Evolutionary conservation across 2,888 invertebrate genomes (phyloP), one percentile per base, ranked within the genome.

Genomic region (Protonemura montana): DNA sequence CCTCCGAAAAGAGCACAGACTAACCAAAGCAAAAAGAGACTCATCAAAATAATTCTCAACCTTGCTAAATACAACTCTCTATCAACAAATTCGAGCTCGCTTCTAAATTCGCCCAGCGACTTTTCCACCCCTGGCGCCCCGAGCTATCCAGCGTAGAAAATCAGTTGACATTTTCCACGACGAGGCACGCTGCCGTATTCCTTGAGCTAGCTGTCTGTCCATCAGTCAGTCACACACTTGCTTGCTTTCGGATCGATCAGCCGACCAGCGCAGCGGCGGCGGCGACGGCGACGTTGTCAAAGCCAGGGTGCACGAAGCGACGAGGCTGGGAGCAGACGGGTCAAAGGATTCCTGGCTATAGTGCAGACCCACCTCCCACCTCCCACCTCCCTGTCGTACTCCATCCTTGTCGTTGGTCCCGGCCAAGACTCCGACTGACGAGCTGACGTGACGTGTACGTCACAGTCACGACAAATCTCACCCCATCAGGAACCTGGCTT

Each of bases 221-320:
- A 82, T 85, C 87, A 78, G 86, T 87, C 87, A 87, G 82, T 87
- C 76, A 59, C 78, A 77, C 82, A 78, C 81, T 82, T 85, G 81
- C 87, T 83, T 87, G 42, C 59, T 81, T 85, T 85, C 83, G 87
- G 86, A 87, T 87, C 87, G 87, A 87, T 87, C 87, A 87, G 87
- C n/a, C 84, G 81, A 27, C 59, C 84, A 26, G 26, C 27, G 28
- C 59, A 76, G 81, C 81, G 28, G 84, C n/a, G 35, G 26, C 35
- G 26, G n/a, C 82, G 41, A 5, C 59, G 59, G 76, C 30, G 76
- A 27, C 59, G 42, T n/a, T 13, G 78, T 78, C 59, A 59, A 59
- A 59, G 59, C 59, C 59, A 59, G 59, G 59, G 59, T 59, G 59
- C 59, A 59, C 59, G 21, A 59, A 10, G 59, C 59, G 2, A 13